Evolutionary conservation across 1,140 invertebrate genomes (phyloP).

Genomic region (Zaprionus capensis): DNA sequence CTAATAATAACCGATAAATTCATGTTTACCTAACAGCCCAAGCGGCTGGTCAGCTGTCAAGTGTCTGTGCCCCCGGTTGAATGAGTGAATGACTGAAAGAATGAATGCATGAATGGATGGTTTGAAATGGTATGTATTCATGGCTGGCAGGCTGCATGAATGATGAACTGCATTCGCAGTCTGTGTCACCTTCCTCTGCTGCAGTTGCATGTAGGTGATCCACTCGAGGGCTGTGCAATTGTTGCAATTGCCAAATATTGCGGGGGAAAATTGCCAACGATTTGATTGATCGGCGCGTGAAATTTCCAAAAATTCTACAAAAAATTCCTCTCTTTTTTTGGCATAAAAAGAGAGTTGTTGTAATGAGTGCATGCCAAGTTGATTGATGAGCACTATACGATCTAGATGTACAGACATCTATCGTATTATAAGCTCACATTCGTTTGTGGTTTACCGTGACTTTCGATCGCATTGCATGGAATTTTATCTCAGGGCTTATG

Average conservation of each 20-base stretch:
- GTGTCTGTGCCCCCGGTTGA: constrained; percentile 44
- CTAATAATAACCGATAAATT: constrained; percentile 84
- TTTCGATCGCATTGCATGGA: constrained; percentile 12
- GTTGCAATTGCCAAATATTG: constrained; percentile 59
- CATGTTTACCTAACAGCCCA: constrained; percentile 76
- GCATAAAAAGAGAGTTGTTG: constrained; percentile 38
- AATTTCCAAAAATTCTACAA: constrained; percentile 46
- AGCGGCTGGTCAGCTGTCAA: constrained; percentile 74
- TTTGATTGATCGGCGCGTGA: constrained; percentile 64
- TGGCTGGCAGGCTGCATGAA: constrained; percentile 39
- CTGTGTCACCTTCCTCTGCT: constrained; percentile 14
- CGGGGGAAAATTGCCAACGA: constrained; percentile 40
- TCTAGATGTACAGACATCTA: not conserved
- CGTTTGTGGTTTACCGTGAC: constrained; percentile 12
- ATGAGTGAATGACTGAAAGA: constrained; percentile 57
- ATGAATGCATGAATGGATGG: constrained; percentile 16
- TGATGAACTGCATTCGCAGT: constrained; percentile 59
- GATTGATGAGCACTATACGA: constrained; percentile 41
- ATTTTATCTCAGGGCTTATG: constrained; percentile 28
- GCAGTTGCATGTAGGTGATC: constrained; percentile 48
- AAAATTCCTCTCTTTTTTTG: constrained; percentile 45
- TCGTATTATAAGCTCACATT: not conserved
- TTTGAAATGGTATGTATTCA: not conserved
- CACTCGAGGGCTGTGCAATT: constrained; percentile 59
- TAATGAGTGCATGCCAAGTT: constrained; percentile 38